phyloP scores from a whole-genome alignment of 2,888 invertebrate genomes.

The Diabrotica balteata region DNA sequence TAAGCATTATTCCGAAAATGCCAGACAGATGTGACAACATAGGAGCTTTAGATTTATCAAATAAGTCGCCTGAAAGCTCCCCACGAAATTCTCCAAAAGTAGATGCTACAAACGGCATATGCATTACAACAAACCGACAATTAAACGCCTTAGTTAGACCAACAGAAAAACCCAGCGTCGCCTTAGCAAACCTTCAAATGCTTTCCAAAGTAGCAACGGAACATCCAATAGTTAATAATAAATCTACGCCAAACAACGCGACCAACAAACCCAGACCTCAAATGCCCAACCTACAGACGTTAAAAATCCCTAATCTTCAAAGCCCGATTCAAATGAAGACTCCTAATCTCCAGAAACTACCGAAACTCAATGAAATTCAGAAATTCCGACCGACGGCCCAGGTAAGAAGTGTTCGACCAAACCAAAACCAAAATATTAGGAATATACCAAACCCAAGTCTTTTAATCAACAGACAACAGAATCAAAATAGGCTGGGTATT shows the following conservation, averaged over 20 bases:
- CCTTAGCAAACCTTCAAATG: constrained; percentile 64
- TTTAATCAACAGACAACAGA: constrained; percentile 65
- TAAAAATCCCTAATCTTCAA: constrained; percentile 48
- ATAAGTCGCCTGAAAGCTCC: constrained; percentile 43
- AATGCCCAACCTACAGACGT: constrained; percentile 54
- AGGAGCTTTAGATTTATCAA: constrained; percentile 65
- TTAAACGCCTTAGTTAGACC: constrained; percentile 32
- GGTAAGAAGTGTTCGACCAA: constrained; percentile 53
- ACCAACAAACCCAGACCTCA: constrained; percentile 49
- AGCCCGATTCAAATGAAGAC: constrained; percentile 37
- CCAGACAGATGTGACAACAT: constrained; percentile 60
- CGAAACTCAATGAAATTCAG: constrained; percentile 62
- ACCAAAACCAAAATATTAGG: constrained; percentile 67
- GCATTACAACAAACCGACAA: constrained; percentile 37
- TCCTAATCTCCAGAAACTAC: constrained; percentile 53
- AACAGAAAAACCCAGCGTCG: constrained; percentile 44
- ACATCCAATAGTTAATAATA: constrained; percentile 49
- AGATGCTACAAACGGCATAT: constrained; percentile 45
- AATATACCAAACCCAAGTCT: constrained; percentile 72
- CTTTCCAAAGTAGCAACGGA: constrained; percentile 60
- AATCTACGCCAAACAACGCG: constrained; percentile 25
- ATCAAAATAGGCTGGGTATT: constrained; percentile 49
- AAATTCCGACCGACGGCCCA: constrained; percentile 53
- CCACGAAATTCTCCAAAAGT: constrained; percentile 53
- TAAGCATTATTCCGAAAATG: constrained; percentile 54